These are phyloP conservation scores for Tachycineta bicolor DNA, from an alignment of 2,113 vertebrate genomes.

Conservation along the genomic window DNA sequence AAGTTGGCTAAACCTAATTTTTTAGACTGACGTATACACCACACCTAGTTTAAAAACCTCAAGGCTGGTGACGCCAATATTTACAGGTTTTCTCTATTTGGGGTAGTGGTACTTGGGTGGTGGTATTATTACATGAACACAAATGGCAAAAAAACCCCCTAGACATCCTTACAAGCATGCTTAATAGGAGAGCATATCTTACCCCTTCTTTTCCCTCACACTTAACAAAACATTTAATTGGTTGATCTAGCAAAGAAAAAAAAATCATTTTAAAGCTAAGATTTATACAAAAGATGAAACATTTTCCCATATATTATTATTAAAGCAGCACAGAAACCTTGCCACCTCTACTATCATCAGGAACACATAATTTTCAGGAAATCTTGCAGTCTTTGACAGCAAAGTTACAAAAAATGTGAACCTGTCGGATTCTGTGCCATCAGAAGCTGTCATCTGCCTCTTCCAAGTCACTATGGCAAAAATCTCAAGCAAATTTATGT, in stretches of 20 bases:
- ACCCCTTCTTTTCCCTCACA: background rate
- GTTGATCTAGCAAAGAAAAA: background rate
- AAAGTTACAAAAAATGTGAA: background rate
- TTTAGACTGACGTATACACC: background rate
- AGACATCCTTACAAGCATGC: background rate
- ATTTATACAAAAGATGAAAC: background rate
- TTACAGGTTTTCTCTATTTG: background rate
- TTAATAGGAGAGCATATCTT: background rate
- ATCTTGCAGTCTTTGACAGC: background rate
- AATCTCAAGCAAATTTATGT: background rate
- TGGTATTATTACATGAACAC: background rate
- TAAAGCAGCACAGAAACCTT: background rate
- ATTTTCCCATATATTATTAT: background rate
- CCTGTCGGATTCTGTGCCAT: background rate
- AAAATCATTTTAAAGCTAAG: background rate
- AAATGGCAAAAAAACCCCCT: background rate
- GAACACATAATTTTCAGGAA: background rate
- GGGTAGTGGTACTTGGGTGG: background rate
- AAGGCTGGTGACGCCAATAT: background rate
- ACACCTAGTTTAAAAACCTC: background rate
- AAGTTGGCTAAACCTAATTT: background rate
- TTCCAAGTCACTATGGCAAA: background rate
- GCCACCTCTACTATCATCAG: background rate
- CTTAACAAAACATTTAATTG: background rate
- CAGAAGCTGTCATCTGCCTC: background rate